A percentile compares a stretch with the other conserved stretches of the same genome.
phyloP scores from a whole-genome alignment of 1,140 invertebrate species.

The Euschistus heros region DNA sequence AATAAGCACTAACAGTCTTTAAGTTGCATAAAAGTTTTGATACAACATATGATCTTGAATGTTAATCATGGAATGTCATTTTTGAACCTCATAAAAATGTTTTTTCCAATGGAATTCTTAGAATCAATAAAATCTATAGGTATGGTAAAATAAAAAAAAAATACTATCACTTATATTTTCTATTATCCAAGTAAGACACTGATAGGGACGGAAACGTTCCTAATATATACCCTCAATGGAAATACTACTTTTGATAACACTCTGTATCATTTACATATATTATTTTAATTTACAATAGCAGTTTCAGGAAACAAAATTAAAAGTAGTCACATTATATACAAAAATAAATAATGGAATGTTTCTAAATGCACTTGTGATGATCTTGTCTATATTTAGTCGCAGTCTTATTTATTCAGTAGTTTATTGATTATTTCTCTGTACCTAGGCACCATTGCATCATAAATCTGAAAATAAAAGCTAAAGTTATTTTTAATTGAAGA shows the following conservation, averaged over 20 bases:
- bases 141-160: too few species aligned
- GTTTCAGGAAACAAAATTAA: too few species aligned
- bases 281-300: neutral
- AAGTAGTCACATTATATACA: neutral
- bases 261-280: neutral
- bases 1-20: too few species aligned
- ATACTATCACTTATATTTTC: neutral
- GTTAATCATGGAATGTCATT: too few species aligned
- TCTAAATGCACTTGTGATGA: neutral
- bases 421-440: constrained; percentile 7
- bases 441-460: neutral
- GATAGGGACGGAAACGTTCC: neutral
- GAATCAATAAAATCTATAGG: too few species aligned
- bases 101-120: too few species aligned
- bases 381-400: neutral
- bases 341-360: neutral
- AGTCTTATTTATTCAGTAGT: neutral
- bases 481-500: too few species aligned
- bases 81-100: too few species aligned
- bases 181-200: neutral
- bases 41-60: too few species aligned
- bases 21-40: too few species aligned
- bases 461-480: neutral
- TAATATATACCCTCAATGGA: neutral
- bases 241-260: neutral